Base-by-base conservation (phyloP, 1,140 invertebrate species). In the Drosophila tsacasi region DNA sequence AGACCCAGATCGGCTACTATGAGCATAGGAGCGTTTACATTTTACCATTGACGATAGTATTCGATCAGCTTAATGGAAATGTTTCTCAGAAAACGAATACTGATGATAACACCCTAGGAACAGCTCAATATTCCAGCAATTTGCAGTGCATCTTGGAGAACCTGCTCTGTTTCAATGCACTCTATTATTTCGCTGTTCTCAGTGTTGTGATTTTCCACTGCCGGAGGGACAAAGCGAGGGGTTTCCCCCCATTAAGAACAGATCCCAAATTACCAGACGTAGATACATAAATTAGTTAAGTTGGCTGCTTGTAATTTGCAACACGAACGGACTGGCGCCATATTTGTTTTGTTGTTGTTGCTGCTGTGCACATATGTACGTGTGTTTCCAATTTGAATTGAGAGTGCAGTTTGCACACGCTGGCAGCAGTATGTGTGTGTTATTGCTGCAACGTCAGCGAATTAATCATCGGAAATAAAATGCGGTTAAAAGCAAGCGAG, bases 381-480 rank as follows among this genome's bases (percentile, higher is more conserved):
- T 42, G 58, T 52, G 32, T 72, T 76, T 74, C 83, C 83, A 79
- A 79, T 80, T 77, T 63, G 68, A 81, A 78, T 75, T 69, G 57
- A 73, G 67, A 55, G 58, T 76, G 71, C 71, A 52, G 59, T 55
- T 55, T 63, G 32, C 66, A 80, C 75, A 75, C 57, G 54, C 62
- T 60, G 69, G 35, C 49, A 50, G 37, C 35, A 40, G 44, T 64
- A 47, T 65, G 64, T 78, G 66, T 52, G 32, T 68, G 64, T 72
- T 63, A 55, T 67, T 67, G 67, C 49, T 81, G 62, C 79, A 87
- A 65, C 85, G 84, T 84, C 84, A 90, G 81, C 78, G 78, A 84
- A 89, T 90, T 89, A 89, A 90, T 89, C 84, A 89, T 90, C 63
- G 79, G 49, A 80, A 74, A 72, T 52, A 78, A 69, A 84, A 71